Conservation (phyloP, 2,113 vertebrate species). For the Gnathochromis pfefferi region DNA sequence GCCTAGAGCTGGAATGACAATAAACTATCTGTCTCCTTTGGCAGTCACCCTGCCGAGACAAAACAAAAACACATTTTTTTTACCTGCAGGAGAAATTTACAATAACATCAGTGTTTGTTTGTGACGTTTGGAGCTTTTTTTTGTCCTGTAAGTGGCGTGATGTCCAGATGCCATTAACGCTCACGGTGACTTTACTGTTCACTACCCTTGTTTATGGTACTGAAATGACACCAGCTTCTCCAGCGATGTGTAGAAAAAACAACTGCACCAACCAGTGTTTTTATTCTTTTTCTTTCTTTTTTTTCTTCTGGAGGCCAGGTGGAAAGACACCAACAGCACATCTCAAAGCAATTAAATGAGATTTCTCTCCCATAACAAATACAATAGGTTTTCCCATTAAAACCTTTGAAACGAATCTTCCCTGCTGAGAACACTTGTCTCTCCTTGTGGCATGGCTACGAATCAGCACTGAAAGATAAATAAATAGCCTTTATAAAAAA, state of each 20-base stretch:
- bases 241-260: not conserved
- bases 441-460: constrained; percentile 48
- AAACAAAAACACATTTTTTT: not conserved
- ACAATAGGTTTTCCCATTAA: constrained; percentile 42
- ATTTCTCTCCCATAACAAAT: constrained; percentile 38
- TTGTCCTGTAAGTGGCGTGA: not conserved
- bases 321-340: constrained; percentile 13
- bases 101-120: not conserved
- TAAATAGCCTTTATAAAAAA: constrained; percentile 66
- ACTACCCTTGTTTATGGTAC: constrained; percentile 56
- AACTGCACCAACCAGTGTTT: not conserved
- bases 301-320: not conserved
- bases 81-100: not conserved
- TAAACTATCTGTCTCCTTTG: constrained; percentile 5
- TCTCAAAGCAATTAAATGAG: constrained; percentile 58
- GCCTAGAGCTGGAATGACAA: constrained; percentile 17
- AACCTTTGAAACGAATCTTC: constrained; percentile 48
- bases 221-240: constrained; percentile 9
- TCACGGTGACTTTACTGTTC: constrained; percentile 52
- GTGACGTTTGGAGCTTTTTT: not conserved
- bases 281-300: not conserved
- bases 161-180: not conserved
- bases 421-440: constrained; percentile 59
- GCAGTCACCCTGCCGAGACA: not conserved
- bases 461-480: constrained; percentile 63